Conservation (phyloP, 2,113 vertebrate species). For the Heterocephalus glaber region DNA sequence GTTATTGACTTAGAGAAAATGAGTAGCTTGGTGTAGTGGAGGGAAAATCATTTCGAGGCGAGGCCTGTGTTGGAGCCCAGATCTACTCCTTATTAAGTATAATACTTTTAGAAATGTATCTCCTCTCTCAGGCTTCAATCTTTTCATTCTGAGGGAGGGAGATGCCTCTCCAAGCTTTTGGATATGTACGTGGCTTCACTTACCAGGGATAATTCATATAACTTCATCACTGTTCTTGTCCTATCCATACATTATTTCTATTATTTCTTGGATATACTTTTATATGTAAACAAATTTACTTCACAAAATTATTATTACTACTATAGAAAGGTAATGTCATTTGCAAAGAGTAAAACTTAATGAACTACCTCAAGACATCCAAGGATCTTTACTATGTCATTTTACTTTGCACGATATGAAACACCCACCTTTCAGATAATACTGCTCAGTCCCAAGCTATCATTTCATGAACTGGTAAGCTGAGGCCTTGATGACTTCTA, state of each 20-base stretch:
- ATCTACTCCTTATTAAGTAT: background rate
- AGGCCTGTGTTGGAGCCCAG: background rate
- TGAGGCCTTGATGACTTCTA: background rate
- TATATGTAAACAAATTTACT: background rate
- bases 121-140: background rate
- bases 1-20: background rate
- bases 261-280: slow-evolving; percentile 11
- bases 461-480: background rate
- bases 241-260: background rate
- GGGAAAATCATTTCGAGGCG: background rate
- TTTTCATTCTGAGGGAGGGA: background rate
- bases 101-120: background rate
- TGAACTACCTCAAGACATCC: background rate
- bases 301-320: background rate
- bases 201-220: background rate
- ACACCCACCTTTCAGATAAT: background rate
- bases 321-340: background rate
- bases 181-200: background rate
- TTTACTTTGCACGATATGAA: background rate
- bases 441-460: background rate
- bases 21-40: background rate
- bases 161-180: background rate
- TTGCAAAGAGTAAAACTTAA: background rate
- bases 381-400: background rate
- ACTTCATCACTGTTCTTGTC: background rate